Evolutionary conservation across 2,113 vertebrate species (phyloP), one percentile per base, ranked within the genome.

Genomic region (Pterophyllum scalare): DNA sequence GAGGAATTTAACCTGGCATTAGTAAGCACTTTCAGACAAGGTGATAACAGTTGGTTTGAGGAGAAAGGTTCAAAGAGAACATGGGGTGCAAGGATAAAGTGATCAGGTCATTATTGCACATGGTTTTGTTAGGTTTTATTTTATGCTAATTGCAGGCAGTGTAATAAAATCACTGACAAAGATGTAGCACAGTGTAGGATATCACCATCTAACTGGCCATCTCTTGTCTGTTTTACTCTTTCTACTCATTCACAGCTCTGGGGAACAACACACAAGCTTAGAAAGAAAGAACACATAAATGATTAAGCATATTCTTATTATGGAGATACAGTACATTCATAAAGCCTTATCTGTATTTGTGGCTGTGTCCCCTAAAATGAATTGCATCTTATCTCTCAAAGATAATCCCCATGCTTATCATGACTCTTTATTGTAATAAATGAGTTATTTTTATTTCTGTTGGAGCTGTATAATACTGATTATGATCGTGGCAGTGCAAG

Each of bases 1-100:
- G 19, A 54, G 49, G 24, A 6, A 3, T 12, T 19, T 13, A 9
- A 3, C 2, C 5, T 1, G 52, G 4, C 83, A 90, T 93, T 79
- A 80, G 24, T 3, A 5, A 14, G 1, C 12, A 31, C 15, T 89
- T 87, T 80, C 70, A 35, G 33, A 20, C 12, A 6, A 54, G 64
- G 10, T 56, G 86, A 93, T 93, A 93, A 87, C 12, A 20, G 24
- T 43, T 3, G 1, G 19, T 3, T 24, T 54, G 28, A 38, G 75
- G 70, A 60, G 59, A 86, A 89, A 84, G 83, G 64, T 83, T 83
- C 52, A 77, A 43, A 10, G 1, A 43, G 26, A 26, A 46, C 17
- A 40, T 52, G 35, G 67, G 40, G 12, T 6, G 5, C 1, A 0
- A 19, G 38, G 9, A 33, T 28, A 43, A 52, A 1, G 1, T 19